Base-by-base conservation (phyloP, 2,888 invertebrate species). In the Diadegma fenestrale region DNA sequence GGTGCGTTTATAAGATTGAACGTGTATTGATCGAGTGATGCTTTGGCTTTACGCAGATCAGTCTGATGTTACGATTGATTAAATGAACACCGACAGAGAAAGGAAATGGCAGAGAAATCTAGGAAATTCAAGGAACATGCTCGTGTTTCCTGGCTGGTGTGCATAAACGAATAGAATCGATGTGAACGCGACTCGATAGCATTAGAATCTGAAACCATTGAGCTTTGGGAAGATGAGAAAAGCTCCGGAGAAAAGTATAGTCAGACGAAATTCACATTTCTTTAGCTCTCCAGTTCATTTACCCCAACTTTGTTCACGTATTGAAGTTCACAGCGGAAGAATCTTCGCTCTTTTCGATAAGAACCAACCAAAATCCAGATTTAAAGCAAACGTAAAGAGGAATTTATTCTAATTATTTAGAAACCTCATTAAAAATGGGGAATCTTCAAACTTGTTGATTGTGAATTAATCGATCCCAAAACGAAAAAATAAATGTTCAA, bases 51-150 rank as follows among this genome's bases (percentile, higher is more conserved):
- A 71, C 83, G 64, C 69, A 37, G 76, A 69, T 43, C 37, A 64
- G 64, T 84, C 58, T 84, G 64, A 45, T 76, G 64, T 84, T 84
- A 66, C 80, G 61, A 61, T 80, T 71, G 84, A 84, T 84, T 76
- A 80, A 80, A 84, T 80, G 68, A 64, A 58, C n/a, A 58, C 14
- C 37, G 33, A 43, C n/a, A 58, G 30, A 33, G 17, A 43, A n/a
- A 37, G 22, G 14, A 14, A 30, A 26, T 17, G 45, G 33, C 10
- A 73, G 45, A 26, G 43, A 26, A 58, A 45, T 45, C 37, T 3
- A 68, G 58, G 75, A 80, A 63, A 75, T 51, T 76, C 79, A 51
- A 83, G 22, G 68, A 75, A 68, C 45, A 58, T 37, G 63, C 41
- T 64, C 48, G 19, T 33, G 19, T 80, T 80, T 66, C 41, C 19